Conservation (phyloP, 2,888 invertebrate species). For the Cactoblastis cactorum region DNA sequence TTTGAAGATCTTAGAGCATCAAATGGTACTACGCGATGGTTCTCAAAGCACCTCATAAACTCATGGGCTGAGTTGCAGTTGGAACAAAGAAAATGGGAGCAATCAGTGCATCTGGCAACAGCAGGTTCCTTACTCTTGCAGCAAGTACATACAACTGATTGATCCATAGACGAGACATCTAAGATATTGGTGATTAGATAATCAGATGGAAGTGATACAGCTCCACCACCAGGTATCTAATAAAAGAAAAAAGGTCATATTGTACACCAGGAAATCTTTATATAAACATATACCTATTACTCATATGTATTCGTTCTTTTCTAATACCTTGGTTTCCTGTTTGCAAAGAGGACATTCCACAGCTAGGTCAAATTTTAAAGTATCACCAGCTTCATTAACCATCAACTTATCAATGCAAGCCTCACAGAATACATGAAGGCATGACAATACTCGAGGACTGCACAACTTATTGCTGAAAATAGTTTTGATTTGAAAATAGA, state of each 20-base stretch:
- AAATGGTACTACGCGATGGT: slow-evolving; percentile 93
- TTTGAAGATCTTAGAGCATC: slow-evolving; percentile 90
- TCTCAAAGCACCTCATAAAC: slow-evolving; percentile 98
- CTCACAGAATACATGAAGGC: slow-evolving; percentile 97
- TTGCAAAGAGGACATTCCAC: slow-evolving; percentile 90
- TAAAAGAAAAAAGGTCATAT: slow-evolving; percentile 21
- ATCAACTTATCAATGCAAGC: slow-evolving; percentile 91
- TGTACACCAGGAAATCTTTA: neutral
- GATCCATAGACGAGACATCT: slow-evolving; percentile 89
- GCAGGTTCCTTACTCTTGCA: slow-evolving; percentile 97
- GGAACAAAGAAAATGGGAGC: slow-evolving; percentile 95
- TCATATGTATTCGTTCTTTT: no score
- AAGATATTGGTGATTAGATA: slow-evolving; percentile 91
- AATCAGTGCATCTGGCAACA: slow-evolving; percentile 95
- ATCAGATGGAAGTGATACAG: slow-evolving; percentile 90
- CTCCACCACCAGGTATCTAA: slow-evolving; percentile 86
- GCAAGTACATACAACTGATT: slow-evolving; percentile 90
- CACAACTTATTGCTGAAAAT: slow-evolving; percentile 83
- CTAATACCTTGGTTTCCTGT: slow-evolving; percentile 89
- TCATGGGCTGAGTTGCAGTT: slow-evolving; percentile 97
- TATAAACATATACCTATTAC: no score
- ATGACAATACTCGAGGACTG: slow-evolving; percentile 92
- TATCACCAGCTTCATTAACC: slow-evolving; percentile 84
- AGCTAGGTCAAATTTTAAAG: slow-evolving; percentile 80
- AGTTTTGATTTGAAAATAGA: neutral